A percentile compares a stretch with the other conserved stretches of the same genome.
Evolutionary conservation across 2,113 vertebrate species (phyloP).

Genomic region (Aptenodytes patagonicus): DNA sequence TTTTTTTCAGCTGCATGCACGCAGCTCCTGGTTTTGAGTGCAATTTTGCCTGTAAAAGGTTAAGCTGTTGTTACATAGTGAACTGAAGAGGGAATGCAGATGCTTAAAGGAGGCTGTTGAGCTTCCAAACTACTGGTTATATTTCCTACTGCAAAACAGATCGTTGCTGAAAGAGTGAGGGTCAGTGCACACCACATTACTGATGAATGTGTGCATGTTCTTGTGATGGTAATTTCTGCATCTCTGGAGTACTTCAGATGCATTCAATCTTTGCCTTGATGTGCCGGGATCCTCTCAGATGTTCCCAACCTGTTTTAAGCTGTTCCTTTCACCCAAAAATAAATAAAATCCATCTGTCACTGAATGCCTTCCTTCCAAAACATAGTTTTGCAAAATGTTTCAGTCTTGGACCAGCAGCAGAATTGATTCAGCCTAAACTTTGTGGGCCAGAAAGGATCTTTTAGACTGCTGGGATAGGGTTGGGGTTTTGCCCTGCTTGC

Average conservation of each 20-base stretch:
- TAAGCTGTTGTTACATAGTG: background rate
- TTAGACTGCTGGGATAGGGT: background rate
- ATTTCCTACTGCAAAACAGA: background rate
- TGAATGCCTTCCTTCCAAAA: background rate
- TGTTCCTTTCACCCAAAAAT: constrained; percentile 18
- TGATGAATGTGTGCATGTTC: background rate
- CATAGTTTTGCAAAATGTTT: background rate
- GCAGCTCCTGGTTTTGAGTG: background rate
- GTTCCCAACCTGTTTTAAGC: constrained; percentile 23
- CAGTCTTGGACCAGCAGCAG: background rate
- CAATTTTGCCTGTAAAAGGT: background rate
- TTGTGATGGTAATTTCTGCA: background rate
- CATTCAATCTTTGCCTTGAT: background rate
- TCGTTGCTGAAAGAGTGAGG: background rate
- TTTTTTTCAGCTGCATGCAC: background rate
- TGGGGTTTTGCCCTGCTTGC: background rate
- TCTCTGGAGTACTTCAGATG: background rate
- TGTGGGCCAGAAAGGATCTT: background rate
- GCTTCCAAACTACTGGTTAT: background rate
- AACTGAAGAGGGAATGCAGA: background rate
- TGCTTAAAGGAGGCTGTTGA: background rate
- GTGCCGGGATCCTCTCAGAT: background rate
- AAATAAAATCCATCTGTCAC: constrained; percentile 46
- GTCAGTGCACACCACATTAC: background rate
- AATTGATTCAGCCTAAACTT: background rate